Evolutionary conservation across 2,888 invertebrate species (phyloP).

Genomic region (Pyrgus malvae): DNA sequence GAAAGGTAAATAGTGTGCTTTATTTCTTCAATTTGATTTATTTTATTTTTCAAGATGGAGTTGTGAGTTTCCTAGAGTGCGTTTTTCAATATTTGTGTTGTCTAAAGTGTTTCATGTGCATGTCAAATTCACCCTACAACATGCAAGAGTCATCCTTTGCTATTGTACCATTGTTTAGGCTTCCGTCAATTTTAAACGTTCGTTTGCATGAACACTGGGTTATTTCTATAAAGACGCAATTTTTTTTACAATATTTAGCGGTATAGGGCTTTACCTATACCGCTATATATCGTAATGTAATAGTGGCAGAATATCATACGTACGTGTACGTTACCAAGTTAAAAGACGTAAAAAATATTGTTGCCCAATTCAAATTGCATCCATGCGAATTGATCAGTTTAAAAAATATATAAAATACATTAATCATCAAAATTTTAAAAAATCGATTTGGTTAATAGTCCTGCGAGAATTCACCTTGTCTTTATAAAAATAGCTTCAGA

Average conservation of each 20-base stretch:
- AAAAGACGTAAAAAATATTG: no score
- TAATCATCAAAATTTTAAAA: no score
- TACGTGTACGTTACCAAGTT: no score
- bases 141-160: neutral
- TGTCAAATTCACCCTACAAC: constrained; percentile 14
- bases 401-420: neutral
- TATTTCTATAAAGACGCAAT: constrained; percentile 11
- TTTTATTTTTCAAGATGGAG: neutral
- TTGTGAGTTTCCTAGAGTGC: constrained; percentile 7
- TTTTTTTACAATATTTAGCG: no score
- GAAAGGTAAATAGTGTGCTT: neutral
- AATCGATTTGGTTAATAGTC: neutral
- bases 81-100: constrained; percentile 6
- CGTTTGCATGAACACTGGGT: constrained; percentile 14
- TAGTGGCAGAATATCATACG: no score
- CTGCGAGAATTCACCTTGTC: neutral
- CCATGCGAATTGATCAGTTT: neutral
- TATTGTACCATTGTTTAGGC: neutral
- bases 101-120: constrained; percentile 17
- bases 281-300: no score
- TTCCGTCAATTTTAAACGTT: neutral
- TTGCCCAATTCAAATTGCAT: no score
- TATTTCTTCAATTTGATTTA: neutral
- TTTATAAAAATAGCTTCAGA: constrained; percentile 5
- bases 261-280: no score